phyloP scores from a whole-genome alignment of 2,888 invertebrate genomes.

The Strigamia maritima region DNA sequence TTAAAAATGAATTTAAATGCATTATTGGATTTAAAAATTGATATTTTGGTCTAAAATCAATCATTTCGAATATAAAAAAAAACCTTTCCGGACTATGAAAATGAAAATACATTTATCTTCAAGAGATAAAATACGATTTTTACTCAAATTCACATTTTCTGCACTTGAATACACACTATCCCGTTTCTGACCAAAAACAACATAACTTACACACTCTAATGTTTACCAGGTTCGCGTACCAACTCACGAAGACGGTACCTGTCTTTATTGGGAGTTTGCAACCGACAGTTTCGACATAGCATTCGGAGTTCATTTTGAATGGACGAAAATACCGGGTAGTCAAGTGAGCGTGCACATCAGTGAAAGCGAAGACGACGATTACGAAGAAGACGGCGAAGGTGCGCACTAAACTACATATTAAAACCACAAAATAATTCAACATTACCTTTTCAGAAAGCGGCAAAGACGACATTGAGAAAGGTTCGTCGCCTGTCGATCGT shows the following conservation, averaged over 20 bases:
- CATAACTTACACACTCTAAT: neutral
- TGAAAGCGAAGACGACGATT: conserved; percentile 83
- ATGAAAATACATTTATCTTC: too few species aligned
- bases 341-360: conserved; percentile 91
- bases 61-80: too few species aligned
- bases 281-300: conserved; percentile 97
- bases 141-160: too few species aligned
- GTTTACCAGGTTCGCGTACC: conserved; percentile 74
- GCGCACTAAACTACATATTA: neutral
- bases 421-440: neutral
- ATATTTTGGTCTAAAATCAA: too few species aligned
- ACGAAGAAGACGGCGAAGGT: conserved; percentile 57
- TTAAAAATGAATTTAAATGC: too few species aligned
- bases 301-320: conserved; percentile 98
- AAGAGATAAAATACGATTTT: too few species aligned
- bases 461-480: conserved; percentile 64
- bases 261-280: conserved; percentile 98
- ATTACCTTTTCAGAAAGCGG: conserved; percentile 28
- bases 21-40: too few species aligned
- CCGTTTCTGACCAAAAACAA: neutral
- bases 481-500: conserved; percentile 51
- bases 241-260: conserved; percentile 87
- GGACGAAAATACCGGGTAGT: conserved; percentile 79
- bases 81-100: too few species aligned
- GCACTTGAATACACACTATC: neutral